Percentiles rank a stretch among this genome's conserved stretches.
These are phyloP conservation scores for Rhinogobio ventralis DNA, from an alignment of 2,797 vertebrate genomes.

Conservation along the genomic window DNA sequence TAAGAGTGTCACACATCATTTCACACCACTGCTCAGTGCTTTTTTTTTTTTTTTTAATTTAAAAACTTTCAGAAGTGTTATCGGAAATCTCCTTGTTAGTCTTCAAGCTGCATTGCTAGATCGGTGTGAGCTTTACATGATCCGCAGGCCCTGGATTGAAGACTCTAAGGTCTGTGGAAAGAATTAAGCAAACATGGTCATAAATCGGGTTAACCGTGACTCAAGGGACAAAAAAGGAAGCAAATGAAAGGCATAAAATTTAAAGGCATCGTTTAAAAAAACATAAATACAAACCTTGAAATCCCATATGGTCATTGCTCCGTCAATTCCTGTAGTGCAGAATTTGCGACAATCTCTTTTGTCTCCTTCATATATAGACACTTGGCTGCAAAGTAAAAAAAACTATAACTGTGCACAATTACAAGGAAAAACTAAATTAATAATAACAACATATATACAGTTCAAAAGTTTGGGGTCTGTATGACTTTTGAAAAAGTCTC, in stretches of 20 bases:
- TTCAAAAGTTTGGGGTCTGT: not conserved
- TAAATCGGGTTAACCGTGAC: not conserved
- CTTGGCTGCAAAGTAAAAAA: conserved; percentile 84
- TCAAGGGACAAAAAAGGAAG: not conserved
- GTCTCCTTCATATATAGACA: conserved; percentile 99
- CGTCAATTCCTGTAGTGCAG: conserved; percentile 99
- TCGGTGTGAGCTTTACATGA: conserved; percentile 87
- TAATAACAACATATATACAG: not conserved
- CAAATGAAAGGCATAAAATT: not conserved
- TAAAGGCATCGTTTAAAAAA: not conserved
- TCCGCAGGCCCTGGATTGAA: conserved; percentile 95
- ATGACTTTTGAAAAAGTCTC: not conserved
- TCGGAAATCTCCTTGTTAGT: conserved; percentile 67
- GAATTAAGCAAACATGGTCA: conserved; percentile 44
- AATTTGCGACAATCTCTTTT: conserved; percentile 98
- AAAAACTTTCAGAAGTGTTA: conserved; percentile 65
- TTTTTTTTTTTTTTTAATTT: conserved; percentile 58
- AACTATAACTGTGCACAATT: not conserved
- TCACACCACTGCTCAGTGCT: conserved; percentile 75
- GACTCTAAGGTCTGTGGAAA: conserved; percentile 92
- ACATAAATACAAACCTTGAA: too few species aligned
- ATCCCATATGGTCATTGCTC: conserved; percentile 99
- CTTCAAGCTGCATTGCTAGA: conserved; percentile 69
- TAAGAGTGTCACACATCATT: conserved; percentile 82
- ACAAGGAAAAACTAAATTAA: not conserved